Evolutionary conservation across 2,888 invertebrate species (phyloP).

Genomic region (Venustoraphidia nigricollis): DNA sequence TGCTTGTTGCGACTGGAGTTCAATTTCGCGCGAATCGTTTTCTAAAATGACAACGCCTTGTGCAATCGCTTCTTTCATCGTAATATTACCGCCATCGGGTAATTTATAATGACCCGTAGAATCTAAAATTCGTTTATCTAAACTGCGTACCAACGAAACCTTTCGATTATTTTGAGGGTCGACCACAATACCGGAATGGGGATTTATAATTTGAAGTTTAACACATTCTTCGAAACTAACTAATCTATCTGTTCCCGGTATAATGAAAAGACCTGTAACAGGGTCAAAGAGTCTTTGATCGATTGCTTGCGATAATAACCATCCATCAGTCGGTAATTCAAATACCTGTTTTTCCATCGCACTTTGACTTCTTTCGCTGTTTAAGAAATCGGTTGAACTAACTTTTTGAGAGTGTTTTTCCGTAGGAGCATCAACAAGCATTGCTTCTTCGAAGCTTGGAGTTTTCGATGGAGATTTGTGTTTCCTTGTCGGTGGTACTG

Average conservation of each 20-base stretch:
- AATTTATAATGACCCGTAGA: conserved; percentile 58
- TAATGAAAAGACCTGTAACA: conserved; percentile 64
- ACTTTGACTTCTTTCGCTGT: conserved; percentile 24
- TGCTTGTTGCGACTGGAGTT: conserved; percentile 22
- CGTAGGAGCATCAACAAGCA: no score
- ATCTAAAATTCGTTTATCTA: conserved; percentile 67
- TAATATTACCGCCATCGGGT: conserved; percentile 30
- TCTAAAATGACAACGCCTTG: conserved; percentile 44
- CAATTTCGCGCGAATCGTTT: conserved; percentile 18
- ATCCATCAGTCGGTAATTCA: conserved; percentile 71
- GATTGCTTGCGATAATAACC: conserved; percentile 72
- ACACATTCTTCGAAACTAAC: conserved; percentile 80
- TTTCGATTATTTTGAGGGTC: conserved; percentile 60
- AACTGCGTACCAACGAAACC: conserved; percentile 49
- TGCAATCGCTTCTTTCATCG: conserved; percentile 61
- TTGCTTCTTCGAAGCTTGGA: no score
- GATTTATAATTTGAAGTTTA: conserved; percentile 69
- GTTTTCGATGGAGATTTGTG: no score
- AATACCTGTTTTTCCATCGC: conserved; percentile 49
- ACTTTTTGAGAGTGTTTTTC: no score
- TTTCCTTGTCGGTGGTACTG: no score
- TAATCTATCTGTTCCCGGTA: conserved; percentile 72
- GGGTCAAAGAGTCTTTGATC: conserved; percentile 70
- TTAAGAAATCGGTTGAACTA: conserved; percentile 25
- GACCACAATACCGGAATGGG: conserved; percentile 64